Percentiles rank a stretch among this genome's conserved stretches.
Evolutionary conservation across 2,113 vertebrate genomes (phyloP).

Genomic region (Turdus rufiventris): DNA sequence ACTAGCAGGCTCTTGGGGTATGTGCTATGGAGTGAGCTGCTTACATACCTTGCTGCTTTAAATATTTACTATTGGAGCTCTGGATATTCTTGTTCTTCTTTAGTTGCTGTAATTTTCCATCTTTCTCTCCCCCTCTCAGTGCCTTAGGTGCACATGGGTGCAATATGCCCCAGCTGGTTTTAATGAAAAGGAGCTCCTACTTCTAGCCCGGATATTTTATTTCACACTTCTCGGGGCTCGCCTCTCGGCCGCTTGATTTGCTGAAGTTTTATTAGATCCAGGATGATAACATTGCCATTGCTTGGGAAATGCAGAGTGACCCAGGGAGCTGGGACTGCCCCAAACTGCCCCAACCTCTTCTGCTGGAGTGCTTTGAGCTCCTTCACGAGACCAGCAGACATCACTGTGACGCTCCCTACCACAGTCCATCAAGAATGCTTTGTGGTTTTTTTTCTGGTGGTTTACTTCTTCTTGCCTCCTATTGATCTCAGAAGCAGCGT

Average conservation of each 20-base stretch:
- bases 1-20: background rate
- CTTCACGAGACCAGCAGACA: accelerated
- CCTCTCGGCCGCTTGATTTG: background rate
- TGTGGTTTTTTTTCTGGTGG: background rate
- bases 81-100: background rate
- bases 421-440: background rate
- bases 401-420: accelerated
- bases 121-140: background rate
- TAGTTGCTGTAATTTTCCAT: background rate
- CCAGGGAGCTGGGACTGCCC: background rate
- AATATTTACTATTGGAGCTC: background rate
- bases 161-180: slow-evolving; percentile 37
- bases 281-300: background rate
- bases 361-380: background rate
- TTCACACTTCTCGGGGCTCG: background rate
- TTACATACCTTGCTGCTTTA: slow-evolving; percentile 43
- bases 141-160: slow-evolving; percentile 15
- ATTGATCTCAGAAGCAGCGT: background rate
- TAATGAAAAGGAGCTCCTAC: slow-evolving; percentile 23
- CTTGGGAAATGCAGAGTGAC: background rate
- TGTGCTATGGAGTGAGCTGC: background rate
- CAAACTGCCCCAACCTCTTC: background rate
- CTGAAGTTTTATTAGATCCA: slow-evolving; percentile 5
- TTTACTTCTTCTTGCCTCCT: background rate
- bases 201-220: slow-evolving; percentile 6